Conservation (phyloP, 2,888 invertebrate genomes). For the Drepanosiphum platanoidis region DNA sequence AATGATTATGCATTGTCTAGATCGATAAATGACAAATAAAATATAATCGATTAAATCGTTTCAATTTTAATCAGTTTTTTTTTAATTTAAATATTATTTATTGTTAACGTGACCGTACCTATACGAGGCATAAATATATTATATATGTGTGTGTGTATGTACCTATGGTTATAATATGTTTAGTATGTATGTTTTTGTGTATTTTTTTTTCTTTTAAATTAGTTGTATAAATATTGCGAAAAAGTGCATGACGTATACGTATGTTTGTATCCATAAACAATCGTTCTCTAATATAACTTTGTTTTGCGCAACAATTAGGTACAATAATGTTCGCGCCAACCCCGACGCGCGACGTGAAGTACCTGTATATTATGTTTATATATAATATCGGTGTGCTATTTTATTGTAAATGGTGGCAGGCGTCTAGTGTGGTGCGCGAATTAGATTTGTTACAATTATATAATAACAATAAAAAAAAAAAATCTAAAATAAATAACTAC, state of each 20-base stretch:
- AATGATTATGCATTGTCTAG: constrained; percentile 15
- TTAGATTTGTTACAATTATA: constrained; percentile 56
- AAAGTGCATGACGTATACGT: background rate
- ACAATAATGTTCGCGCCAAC: background rate
- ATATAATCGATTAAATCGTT: constrained; percentile 33
- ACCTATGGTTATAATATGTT: background rate
- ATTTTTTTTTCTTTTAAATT: background rate
- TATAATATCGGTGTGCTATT: background rate
- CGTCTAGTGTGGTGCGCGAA: constrained; percentile 15
- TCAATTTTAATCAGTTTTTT: background rate
- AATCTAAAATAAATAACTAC: constrained; percentile 14
- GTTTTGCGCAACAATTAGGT: constrained; percentile 38
- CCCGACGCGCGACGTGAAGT: background rate
- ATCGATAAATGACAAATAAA: background rate
- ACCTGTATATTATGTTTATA: background rate
- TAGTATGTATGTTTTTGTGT: background rate
- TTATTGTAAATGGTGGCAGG: background rate
- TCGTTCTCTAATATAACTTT: constrained; percentile 24
- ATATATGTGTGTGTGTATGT: no score
- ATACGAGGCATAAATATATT: constrained; percentile 8
- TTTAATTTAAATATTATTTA: constrained; percentile 37
- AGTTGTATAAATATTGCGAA: constrained; percentile 41
- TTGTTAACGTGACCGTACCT: constrained; percentile 1
- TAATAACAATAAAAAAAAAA: constrained; percentile 30
- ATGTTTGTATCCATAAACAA: constrained; percentile 26